These are phyloP conservation scores for Limnephilus rhombicus DNA, from an alignment of 2,888 invertebrate species.

Conservation along the genomic window DNA sequence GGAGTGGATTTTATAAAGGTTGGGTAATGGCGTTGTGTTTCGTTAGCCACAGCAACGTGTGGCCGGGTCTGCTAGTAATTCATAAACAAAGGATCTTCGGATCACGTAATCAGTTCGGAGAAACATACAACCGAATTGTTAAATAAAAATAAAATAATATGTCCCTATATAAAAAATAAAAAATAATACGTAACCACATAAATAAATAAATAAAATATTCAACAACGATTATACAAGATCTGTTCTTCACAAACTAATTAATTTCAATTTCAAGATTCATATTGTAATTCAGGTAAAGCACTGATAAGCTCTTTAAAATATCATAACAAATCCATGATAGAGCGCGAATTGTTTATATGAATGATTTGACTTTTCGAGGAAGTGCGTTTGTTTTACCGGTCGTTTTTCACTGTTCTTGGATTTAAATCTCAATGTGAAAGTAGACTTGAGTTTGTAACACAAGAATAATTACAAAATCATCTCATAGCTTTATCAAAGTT, in stretches of 20 bases:
- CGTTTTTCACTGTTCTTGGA: background rate
- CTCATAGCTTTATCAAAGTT: background rate
- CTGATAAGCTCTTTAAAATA: background rate
- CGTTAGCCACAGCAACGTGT: too few species aligned
- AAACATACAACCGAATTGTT: too few species aligned
- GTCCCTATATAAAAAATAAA: too few species aligned
- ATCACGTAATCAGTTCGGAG: too few species aligned
- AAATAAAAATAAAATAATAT: too few species aligned
- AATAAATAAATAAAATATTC: too few species aligned
- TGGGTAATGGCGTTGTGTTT: too few species aligned
- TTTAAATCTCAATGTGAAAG: background rate
- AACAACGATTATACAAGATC: background rate
- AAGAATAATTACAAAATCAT: conserved; percentile 1
- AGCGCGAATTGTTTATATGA: background rate
- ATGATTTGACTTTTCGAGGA: background rate
- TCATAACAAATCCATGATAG: background rate
- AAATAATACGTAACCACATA: too few species aligned
- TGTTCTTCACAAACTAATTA: background rate
- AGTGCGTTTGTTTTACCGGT: background rate
- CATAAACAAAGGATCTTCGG: too few species aligned
- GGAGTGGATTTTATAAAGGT: too few species aligned
- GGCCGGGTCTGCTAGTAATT: too few species aligned
- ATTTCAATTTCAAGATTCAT: background rate
- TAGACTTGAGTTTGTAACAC: background rate
- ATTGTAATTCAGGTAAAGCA: background rate